Base-by-base conservation (phyloP, 2,113 vertebrate genomes). In the Dicentrarchus labrax region DNA sequence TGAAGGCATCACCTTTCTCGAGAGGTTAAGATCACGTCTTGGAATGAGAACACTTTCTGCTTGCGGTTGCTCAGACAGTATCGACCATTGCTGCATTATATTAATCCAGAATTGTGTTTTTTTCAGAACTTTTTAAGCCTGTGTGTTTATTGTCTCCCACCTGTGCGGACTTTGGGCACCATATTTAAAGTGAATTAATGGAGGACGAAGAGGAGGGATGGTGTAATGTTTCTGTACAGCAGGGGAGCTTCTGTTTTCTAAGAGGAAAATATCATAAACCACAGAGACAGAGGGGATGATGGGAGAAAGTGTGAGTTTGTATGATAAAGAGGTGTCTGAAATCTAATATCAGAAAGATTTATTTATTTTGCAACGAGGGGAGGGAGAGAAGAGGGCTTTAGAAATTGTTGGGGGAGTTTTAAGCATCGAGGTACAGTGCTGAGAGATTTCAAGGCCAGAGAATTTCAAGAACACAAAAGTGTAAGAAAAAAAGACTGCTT, bases 281-380 rank as follows among this genome's bases (percentile, higher is more conserved):
- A 57, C 76, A 73, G 90, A 92, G 72, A 92, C 67, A 13, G 80
- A 77, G 47, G 61, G 61, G 79, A 80, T 82, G 81, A 65, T 74
- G 72, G 57, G 68, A 76, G 78, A 71, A 75, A 76, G 64, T 78
- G 79, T 8, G 71, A 59, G 67, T 72, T 85, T 54, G 84, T 82
- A 83, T 85, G 87, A 94, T 95, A 89, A 95, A 95, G 94, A 92
- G 86, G 86, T 92, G 91, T 91, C 92, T 93, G 87, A 92, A 92
- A 90, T 85, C 30, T 82, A 79, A 94, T 92, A 95, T 96, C 95
- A 93, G 78, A 95, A 85, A 80, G 94, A 95, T 95, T 95, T 94
- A 95, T 96, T 95, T 94, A 95, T 94, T 93, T 89, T 92, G 84
- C 76, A 78, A 65, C 59, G 82, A 79, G 74, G 78, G 62, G 85